Base-by-base conservation (phyloP, 2,797 vertebrate genomes). In the Acrossocheilus wenchowensis region DNA sequence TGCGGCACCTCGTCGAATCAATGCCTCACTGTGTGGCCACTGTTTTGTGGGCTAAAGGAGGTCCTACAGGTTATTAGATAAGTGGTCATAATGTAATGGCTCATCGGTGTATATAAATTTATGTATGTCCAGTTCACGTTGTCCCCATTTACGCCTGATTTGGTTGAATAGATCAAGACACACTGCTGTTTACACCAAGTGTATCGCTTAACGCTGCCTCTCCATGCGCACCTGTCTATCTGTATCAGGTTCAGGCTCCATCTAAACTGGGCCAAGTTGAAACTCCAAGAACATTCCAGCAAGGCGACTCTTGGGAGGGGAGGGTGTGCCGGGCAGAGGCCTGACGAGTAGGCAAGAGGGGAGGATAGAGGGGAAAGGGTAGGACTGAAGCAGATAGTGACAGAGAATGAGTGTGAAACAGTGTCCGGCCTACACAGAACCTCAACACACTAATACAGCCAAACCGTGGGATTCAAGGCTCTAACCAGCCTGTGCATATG, bases 211-310 rank as follows among this genome's bases (percentile, higher is more conserved):
- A 50, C 43, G 1, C 30, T 1, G 3, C 19, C 15, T 43, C 57
- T 79, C 39, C 39, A 78, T 26, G 23, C 0, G 39, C 77, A 62
- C n/a, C 74, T 91, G 73, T 72, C 30, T 11, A 8, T 71, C n/a
- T 9, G 23, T 57, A 52, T 74, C 69, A 81, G 23, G 30, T 74
- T 81, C 34, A 75, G n/a, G 60, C 52, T 74, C 45, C 69, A 64
- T 81, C 41, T 52, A 74, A 72, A 86, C 69, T 81, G 10, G 66
- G 30, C 54, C 78, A 86, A 81, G 78, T 39, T n/a, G 39, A 83
- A 34, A 21, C 54, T 74, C 57, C 68, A 92, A 94, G 94, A 93
- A 94, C 93, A 92, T 95, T 95, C 93, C 93, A 93, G 94, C 92
- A 95, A 94, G 90, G 66, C 86, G 92, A 89, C 50, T 66, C 81